Evolutionary conservation across 2,113 vertebrate species (phyloP), one percentile per base, ranked within the genome.

Genomic region (Penelope pileata): DNA sequence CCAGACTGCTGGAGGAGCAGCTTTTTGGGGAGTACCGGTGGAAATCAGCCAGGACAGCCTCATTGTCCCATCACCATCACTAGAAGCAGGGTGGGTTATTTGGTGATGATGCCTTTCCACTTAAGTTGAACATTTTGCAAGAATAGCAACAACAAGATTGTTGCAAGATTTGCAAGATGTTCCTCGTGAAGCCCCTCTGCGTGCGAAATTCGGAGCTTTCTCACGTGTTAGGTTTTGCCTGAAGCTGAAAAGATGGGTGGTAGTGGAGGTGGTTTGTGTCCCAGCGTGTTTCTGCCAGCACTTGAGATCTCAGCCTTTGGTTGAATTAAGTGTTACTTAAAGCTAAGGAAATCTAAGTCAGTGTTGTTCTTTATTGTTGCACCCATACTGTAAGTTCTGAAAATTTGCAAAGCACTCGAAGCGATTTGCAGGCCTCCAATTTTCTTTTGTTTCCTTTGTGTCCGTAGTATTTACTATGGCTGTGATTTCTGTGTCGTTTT

Each of bases 351-450:
- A n/a, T 50, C 4, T 6, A 76, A 69, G 23, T 45, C 16, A 6
- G 38, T 42, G 29, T 24, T 70, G 2, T 8, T 64, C 10, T 48
- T 32, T 70, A 10, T 48, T 73, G 9, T 24, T n/a, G 58, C 58
- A 42, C 30, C n/a, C 8, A 5, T 43, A 29, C 26, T n/a, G 0
- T 14, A 10, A 0, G 3, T 10, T 53, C 40, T n/a, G 27, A 43
- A 43, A 47, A 10, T 23, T 22, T 53, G 24, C 42, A 47, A 22
- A 18, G 47, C 27, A 27, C 36, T 16, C 40, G 42, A 38, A 78
- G 42, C 36, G 23, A 6, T 30, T 24, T 17, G 5, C 19, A 34
- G 47, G 21, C 12, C 42, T 54, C 40, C 6, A 14, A 10, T 32
- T 58, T 54, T n/a, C 27, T 43, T 45, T 23, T 1, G 3, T 4